Conservation (phyloP, 2,888 invertebrate genomes). For the Cheilosia vernalis region DNA sequence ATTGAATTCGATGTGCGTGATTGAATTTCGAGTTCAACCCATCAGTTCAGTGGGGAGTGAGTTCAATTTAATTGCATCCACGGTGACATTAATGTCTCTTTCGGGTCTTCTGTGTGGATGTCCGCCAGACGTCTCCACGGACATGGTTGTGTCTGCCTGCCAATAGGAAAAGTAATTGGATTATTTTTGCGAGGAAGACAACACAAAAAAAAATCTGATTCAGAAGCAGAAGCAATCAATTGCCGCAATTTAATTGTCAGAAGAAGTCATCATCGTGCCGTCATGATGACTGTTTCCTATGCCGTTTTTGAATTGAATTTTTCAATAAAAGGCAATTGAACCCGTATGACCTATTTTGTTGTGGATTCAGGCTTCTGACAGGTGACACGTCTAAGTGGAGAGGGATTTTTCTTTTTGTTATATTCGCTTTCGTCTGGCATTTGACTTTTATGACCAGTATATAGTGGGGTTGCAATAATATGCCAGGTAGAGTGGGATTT, state of each 20-base stretch:
- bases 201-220: slow-evolving; percentile 20
- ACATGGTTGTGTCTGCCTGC: slow-evolving; percentile 45
- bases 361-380: background rate
- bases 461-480: no score
- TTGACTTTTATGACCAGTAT: no score
- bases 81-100: slow-evolving; percentile 51
- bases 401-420: background rate
- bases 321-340: slow-evolving; percentile 42
- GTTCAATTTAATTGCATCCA: slow-evolving; percentile 52
- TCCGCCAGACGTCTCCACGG: slow-evolving; percentile 63
- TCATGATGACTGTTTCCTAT: slow-evolving; percentile 7
- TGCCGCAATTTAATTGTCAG: slow-evolving; percentile 60
- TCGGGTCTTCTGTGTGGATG: slow-evolving; percentile 32
- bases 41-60: slow-evolving; percentile 20
- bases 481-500: no score
- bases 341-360: slow-evolving; percentile 48
- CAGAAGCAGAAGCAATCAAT: slow-evolving; percentile 51
- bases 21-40: slow-evolving; percentile 49
- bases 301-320: slow-evolving; percentile 12
- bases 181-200: slow-evolving; percentile 55
- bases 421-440: background rate
- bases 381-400: slow-evolving; percentile 9
- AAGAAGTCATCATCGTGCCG: slow-evolving; percentile 17
- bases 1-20: slow-evolving; percentile 63
- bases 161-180: slow-evolving; percentile 60